These are phyloP conservation scores for Oscarella lobularis DNA, from an alignment of 37 sponge, comb jelly and placozoan genomes.

Conservation along the genomic window DNA sequence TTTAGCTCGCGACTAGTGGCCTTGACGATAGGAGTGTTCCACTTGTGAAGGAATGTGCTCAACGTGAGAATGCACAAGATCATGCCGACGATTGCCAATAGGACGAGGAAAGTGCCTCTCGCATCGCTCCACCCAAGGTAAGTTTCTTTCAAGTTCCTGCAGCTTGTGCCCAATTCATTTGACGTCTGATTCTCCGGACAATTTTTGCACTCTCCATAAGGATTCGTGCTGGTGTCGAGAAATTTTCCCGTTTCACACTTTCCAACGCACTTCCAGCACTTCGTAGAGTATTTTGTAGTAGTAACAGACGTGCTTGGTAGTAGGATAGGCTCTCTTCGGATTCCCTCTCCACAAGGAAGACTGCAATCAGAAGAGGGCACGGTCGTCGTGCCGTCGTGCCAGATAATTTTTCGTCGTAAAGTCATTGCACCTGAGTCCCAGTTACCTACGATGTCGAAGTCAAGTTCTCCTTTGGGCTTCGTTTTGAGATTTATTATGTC, in stretches of 20 bases:
- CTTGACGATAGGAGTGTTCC: constrained; percentile 31
- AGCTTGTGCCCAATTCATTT: constrained; percentile 20
- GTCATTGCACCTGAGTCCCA: no score
- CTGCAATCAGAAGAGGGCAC: no score
- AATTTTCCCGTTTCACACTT: no score
- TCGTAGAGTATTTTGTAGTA: no score
- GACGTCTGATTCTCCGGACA: constrained; percentile 51
- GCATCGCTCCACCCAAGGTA: constrained; percentile 13
- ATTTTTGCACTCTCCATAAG: constrained; percentile 11
- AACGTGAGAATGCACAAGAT: constrained; percentile 7
- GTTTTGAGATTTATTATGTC: constrained; percentile 24
- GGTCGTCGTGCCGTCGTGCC: no score
- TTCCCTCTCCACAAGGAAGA: no score
- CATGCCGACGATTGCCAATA: constrained; percentile 24
- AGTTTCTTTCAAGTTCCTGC: constrained; percentile 11
- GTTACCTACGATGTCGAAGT: no score
- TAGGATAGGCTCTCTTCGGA: no score
- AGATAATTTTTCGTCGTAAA: no score
- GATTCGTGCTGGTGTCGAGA: background rate
- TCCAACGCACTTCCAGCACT: no score
- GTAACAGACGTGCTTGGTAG: no score
- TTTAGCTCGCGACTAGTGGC: constrained; percentile 64
- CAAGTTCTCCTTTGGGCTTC: no score
- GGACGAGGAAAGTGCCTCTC: constrained; percentile 19
- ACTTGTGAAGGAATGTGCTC: constrained; percentile 19